A percentile compares a stretch with the other conserved stretches of the same genome.
Evolutionary conservation across 2,888 invertebrate species (phyloP).

Genomic region (Oscheius sp.): DNA sequence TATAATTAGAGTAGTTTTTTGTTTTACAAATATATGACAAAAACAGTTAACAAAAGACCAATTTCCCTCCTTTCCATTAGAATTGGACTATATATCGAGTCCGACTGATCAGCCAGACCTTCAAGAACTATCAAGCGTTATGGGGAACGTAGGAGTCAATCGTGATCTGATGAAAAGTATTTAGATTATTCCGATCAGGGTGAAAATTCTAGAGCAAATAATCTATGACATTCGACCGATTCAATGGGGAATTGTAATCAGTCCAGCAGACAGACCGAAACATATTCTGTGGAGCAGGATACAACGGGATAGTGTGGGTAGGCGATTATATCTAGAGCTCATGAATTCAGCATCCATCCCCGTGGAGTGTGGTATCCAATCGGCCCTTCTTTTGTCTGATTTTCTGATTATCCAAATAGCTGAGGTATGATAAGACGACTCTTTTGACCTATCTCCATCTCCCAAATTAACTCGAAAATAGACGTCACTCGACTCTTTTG

Average conservation of each 20-base stretch:
- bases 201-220: background rate
- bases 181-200: background rate
- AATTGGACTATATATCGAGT: slow-evolving; percentile 15
- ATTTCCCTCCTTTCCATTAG: slow-evolving; percentile 11
- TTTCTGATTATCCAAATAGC: slow-evolving; percentile 29
- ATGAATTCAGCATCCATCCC: slow-evolving; percentile 21
- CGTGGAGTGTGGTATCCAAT: slow-evolving; percentile 12
- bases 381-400: slow-evolving; percentile 17
- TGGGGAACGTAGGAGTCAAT: background rate
- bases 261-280: background rate
- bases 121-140: background rate
- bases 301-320: slow-evolving; percentile 16
- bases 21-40: background rate
- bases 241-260: slow-evolving; percentile 2
- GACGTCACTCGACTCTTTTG: slow-evolving; percentile 14
- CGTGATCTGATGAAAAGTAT: slow-evolving; percentile 1
- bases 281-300: slow-evolving; percentile 7
- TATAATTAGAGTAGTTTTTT: slow-evolving; percentile 10
- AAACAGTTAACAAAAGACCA: slow-evolving; percentile 21
- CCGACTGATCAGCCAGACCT: background rate
- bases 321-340: background rate
- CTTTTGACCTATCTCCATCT: too few relatives aligned
- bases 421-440: slow-evolving; percentile 8
- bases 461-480: background rate
- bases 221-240: slow-evolving; percentile 21